phyloP scores from a whole-genome alignment of 2,888 invertebrate species.

The Tolmerus cingulatus region DNA sequence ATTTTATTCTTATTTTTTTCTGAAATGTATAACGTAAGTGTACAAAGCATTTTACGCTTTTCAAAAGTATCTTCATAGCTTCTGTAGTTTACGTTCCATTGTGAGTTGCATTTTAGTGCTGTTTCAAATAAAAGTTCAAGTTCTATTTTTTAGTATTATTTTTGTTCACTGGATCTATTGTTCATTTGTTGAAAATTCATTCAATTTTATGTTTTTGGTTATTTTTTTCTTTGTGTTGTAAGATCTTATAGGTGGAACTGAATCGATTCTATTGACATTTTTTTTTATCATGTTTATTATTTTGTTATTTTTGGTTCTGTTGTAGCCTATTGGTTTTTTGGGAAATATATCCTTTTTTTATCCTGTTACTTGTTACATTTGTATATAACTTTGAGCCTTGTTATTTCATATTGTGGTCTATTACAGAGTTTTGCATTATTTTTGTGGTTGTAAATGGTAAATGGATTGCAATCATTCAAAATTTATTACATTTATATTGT shows the following conservation, averaged over 20 bases:
- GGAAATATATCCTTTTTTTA: constrained; percentile 24
- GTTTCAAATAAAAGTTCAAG: background rate
- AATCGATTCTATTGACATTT: constrained; percentile 11
- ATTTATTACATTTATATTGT: constrained; percentile 42
- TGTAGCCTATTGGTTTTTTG: constrained; percentile 44
- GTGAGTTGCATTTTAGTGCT: background rate
- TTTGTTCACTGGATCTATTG: constrained; percentile 23
- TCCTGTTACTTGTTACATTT: background rate
- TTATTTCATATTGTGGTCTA: constrained; percentile 12
- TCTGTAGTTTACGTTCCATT: constrained; percentile 9
- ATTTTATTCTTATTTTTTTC: background rate
- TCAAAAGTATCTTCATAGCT: background rate
- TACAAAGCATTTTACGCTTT: constrained; percentile 27
- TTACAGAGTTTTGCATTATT: constrained; percentile 22
- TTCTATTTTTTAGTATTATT: background rate
- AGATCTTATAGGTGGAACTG: background rate
- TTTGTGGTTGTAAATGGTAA: background rate
- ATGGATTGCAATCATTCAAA: constrained; percentile 31
- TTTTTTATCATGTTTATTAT: constrained; percentile 17
- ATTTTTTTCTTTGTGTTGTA: background rate
- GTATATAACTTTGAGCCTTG: background rate
- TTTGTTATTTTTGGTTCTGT: constrained; percentile 32
- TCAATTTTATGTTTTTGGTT: background rate
- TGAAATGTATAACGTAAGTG: constrained; percentile 10
- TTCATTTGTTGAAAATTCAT: constrained; percentile 8